Percentiles rank a stretch among this genome's conserved stretches.
Evolutionary conservation across 2,888 invertebrate species (phyloP).

Genomic region (Ectemnius lituratus): DNA sequence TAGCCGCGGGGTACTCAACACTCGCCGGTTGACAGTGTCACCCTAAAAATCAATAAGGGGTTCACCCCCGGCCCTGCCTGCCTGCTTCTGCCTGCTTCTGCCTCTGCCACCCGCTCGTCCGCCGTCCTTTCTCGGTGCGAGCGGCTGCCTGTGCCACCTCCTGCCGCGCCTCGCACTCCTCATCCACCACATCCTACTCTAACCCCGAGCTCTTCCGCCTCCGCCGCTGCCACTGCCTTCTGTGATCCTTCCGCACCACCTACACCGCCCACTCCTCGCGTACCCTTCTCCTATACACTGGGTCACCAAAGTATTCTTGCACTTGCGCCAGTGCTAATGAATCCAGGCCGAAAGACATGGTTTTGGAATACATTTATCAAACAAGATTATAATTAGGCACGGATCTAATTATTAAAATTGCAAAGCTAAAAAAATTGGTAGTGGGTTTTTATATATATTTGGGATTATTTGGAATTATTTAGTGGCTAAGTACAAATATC

Average conservation of each 20-base stretch:
- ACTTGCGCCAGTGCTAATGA: constrained; percentile 36
- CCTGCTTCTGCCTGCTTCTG: constrained; percentile 63
- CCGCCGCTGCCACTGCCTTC: too few relatives aligned
- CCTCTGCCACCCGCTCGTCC: constrained; percentile 58
- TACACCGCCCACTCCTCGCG: not conserved
- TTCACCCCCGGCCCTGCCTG: constrained; percentile 78
- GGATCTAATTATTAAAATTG: too few relatives aligned
- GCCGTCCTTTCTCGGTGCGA: constrained; percentile 65
- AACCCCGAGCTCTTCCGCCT: too few relatives aligned
- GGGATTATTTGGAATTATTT: too few relatives aligned
- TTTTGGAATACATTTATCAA: too few relatives aligned
- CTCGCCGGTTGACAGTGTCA: constrained; percentile 83
- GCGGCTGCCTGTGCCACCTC: constrained; percentile 46
- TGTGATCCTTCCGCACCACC: not conserved
- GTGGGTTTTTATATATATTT: too few relatives aligned
- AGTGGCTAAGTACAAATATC: too few relatives aligned
- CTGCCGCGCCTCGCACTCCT: constrained; percentile 22
- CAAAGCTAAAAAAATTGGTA: too few relatives aligned
- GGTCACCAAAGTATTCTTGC: not conserved
- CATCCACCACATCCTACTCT: constrained; percentile 1
- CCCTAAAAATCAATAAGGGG: constrained; percentile 84
- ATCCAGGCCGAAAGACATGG: constrained; percentile 56
- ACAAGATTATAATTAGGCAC: too few relatives aligned
- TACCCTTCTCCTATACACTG: not conserved
- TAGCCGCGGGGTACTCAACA: constrained; percentile 78